Evolutionary conservation across 2,888 invertebrate species (phyloP).

Genomic region (Clunio marinus): DNA sequence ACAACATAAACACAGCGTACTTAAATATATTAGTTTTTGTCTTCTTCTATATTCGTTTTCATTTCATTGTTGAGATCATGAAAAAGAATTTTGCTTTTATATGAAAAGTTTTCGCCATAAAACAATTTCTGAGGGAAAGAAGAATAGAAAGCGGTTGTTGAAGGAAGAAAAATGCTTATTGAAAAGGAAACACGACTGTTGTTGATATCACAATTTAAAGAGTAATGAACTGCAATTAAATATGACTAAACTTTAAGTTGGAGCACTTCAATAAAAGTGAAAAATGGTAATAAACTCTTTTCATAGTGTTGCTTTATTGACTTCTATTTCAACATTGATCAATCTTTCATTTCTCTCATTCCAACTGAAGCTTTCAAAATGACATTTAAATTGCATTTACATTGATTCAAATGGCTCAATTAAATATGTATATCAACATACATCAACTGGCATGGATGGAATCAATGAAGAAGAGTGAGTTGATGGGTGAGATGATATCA

Average conservation of each 20-base stretch:
- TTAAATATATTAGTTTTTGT: not conserved
- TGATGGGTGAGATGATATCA: constrained; percentile 42
- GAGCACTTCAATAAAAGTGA: not conserved
- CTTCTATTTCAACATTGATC: not conserved
- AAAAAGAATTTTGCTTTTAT: constrained; percentile 26
- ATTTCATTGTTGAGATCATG: not conserved
- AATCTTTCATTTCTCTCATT: constrained; percentile 5
- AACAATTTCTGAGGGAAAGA: not conserved
- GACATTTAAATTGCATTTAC: constrained; percentile 29
- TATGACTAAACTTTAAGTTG: not conserved
- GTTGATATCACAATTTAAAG: not conserved
- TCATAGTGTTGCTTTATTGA: not conserved
- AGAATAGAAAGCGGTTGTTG: not conserved
- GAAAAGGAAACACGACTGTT: constrained; percentile 13
- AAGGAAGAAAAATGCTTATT: constrained; percentile 18
- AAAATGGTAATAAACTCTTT: not conserved
- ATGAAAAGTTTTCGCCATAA: constrained; percentile 21
- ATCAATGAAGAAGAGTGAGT: not conserved
- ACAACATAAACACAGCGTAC: too few relatives aligned
- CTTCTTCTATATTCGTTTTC: not conserved
- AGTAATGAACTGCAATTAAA: constrained; percentile 1
- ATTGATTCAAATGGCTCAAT: too few relatives aligned
- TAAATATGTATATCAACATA: too few relatives aligned
- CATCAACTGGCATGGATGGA: too few relatives aligned
- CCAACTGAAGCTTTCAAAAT: not conserved